Percentiles rank a stretch among this genome's conserved stretches.
Evolutionary conservation across 1,140 invertebrate species (phyloP).

Genomic region (Micrasema longulum): DNA sequence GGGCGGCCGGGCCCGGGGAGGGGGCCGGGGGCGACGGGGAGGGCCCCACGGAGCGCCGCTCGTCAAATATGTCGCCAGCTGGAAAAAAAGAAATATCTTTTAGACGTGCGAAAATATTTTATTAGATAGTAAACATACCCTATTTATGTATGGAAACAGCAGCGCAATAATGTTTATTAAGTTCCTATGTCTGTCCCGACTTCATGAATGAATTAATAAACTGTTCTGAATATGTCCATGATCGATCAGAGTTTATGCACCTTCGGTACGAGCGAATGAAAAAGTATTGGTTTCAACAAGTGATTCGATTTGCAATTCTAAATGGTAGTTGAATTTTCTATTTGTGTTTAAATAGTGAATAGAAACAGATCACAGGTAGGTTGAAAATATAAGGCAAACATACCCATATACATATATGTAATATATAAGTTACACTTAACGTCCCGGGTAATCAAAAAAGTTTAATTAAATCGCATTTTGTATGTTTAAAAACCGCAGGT

Average conservation of each 20-base stretch:
- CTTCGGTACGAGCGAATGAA: conserved; percentile 2
- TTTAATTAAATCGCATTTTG: too few species aligned
- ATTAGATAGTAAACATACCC: too few species aligned
- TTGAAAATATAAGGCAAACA: too few species aligned
- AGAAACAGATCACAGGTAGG: too few species aligned
- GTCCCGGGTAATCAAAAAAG: too few species aligned
- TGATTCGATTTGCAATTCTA: conserved; percentile 15
- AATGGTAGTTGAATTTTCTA: not conserved
- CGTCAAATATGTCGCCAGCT: conserved; percentile 66
- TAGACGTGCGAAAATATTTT: too few species aligned
- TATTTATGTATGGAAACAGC: too few species aligned
- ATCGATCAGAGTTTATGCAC: conserved; percentile 26
- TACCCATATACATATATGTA: too few species aligned
- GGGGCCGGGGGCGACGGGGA: too few species aligned
- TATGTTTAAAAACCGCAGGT: too few species aligned
- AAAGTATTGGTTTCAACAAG: not conserved
- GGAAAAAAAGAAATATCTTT: conserved; percentile 57
- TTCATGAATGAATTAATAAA: conserved; percentile 30
- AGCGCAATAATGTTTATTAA: conserved; percentile 20
- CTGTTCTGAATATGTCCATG: conserved; percentile 23
- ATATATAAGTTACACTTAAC: too few species aligned
- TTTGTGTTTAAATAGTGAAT: too few species aligned
- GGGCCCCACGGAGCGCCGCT: conserved; percentile 56
- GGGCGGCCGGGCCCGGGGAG: conserved; percentile 62
- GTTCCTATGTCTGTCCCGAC: conserved; percentile 11